Evolutionary conservation across 2,888 invertebrate genomes (phyloP).

Genomic region (Dinocampus coccinellae): DNA sequence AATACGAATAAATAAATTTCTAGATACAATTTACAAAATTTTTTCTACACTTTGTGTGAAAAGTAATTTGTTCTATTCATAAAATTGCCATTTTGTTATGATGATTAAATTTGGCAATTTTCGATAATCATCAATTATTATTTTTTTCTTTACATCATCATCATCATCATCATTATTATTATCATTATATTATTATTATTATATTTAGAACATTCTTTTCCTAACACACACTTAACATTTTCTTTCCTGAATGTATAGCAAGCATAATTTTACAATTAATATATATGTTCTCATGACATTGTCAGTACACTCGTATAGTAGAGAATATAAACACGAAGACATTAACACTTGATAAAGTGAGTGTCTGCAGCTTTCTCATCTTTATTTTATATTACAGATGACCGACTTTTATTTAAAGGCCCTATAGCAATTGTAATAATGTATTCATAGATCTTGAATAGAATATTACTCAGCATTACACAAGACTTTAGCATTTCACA

Average conservation of each 20-base stretch:
- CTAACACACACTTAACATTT: conserved; percentile 2
- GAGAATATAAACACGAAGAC: conserved; percentile 10
- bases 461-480: neutral
- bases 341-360: conserved; percentile 12
- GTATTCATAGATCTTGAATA: neutral
- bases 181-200: neutral
- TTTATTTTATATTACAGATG: conserved; percentile 2
- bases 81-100: conserved; percentile 11
- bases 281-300: conserved; percentile 18
- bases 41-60: neutral
- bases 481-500: neutral
- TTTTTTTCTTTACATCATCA: neutral
- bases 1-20: neutral
- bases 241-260: neutral
- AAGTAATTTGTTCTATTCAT: neutral
- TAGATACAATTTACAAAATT: neutral
- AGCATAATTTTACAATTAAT: conserved; percentile 12
- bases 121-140: neutral
- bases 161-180: neutral
- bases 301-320: neutral
- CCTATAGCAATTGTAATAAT: neutral
- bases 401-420: conserved; percentile 1
- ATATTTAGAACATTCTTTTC: neutral
- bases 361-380: neutral
- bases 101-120: neutral